Conservation (phyloP, 2,888 invertebrate genomes). For the Sesamia inferens region DNA sequence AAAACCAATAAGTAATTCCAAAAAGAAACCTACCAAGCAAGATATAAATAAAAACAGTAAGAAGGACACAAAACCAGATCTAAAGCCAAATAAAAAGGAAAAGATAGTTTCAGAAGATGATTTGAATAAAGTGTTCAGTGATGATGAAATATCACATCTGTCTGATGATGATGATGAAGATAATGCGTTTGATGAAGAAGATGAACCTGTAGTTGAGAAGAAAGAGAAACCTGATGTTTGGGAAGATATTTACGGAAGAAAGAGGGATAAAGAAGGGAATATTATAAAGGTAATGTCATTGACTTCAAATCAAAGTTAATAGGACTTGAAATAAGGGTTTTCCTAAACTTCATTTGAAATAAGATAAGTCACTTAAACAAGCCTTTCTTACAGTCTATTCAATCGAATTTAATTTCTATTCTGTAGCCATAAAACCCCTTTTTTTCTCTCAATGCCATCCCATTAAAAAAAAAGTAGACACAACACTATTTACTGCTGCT, state of each 20-base stretch:
- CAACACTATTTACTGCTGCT: too few species aligned
- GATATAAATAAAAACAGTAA: slow-evolving; percentile 41
- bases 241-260: slow-evolving; percentile 98
- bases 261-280: slow-evolving; percentile 94
- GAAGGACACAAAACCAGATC: slow-evolving; percentile 43
- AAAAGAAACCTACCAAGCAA: slow-evolving; percentile 53
- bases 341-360: not conserved
- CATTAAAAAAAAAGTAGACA: too few species aligned
- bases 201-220: slow-evolving; percentile 67
- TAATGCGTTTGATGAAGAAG: slow-evolving; percentile 67
- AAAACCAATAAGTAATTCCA: slow-evolving; percentile 64
- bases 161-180: slow-evolving; percentile 75
- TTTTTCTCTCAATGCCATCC: too few species aligned
- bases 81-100: slow-evolving; percentile 60
- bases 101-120: slow-evolving; percentile 78
- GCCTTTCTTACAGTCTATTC: too few species aligned
- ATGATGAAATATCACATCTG: slow-evolving; percentile 86
- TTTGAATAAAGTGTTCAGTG: slow-evolving; percentile 82
- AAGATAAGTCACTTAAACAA: too few species aligned
- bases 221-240: slow-evolving; percentile 87
- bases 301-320: not conserved
- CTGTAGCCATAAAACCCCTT: too few species aligned
- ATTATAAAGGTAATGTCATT: slow-evolving; percentile 89
- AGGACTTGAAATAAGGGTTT: not conserved
- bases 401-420: too few species aligned